Conservation (phyloP, 2,888 invertebrate species). For the Mimas tiliae region DNA sequence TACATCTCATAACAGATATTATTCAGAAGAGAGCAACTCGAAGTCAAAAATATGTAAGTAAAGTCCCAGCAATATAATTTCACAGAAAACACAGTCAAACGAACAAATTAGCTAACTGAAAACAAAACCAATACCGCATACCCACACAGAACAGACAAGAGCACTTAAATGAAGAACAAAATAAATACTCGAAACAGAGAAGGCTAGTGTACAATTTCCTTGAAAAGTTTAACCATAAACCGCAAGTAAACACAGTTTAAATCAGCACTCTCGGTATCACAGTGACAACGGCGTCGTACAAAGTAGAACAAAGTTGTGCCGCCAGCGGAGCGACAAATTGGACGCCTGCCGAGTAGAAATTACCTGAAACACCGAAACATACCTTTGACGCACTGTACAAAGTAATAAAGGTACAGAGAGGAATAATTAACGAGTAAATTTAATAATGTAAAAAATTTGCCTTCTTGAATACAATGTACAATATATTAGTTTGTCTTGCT, state of each 20-base stretch:
- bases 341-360: conserved; percentile 41
- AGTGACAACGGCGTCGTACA: conserved; percentile 31
- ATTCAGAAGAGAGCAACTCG: neutral
- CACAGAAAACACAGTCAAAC: neutral
- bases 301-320: conserved; percentile 42
- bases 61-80: neutral
- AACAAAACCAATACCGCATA: neutral
- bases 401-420: conserved; percentile 37
- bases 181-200: conserved; percentile 38
- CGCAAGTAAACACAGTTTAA: conserved; percentile 52
- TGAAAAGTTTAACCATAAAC: conserved; percentile 54
- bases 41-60: neutral
- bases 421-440: conserved; percentile 28
- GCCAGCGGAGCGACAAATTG: conserved; percentile 52
- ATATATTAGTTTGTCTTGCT: too few relatives aligned
- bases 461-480: neutral
- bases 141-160: neutral
- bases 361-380: conserved; percentile 39
- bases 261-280: conserved; percentile 40
- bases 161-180: conserved; percentile 33
- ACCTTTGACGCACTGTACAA: conserved; percentile 36
- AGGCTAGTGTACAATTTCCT: conserved; percentile 48
- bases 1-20: neutral
- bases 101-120: neutral
- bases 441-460: conserved; percentile 35